A percentile compares a stretch with the other conserved stretches of the same genome.
Evolutionary conservation across 1,140 invertebrate species (phyloP).

Genomic region (Saccostrea echinata): DNA sequence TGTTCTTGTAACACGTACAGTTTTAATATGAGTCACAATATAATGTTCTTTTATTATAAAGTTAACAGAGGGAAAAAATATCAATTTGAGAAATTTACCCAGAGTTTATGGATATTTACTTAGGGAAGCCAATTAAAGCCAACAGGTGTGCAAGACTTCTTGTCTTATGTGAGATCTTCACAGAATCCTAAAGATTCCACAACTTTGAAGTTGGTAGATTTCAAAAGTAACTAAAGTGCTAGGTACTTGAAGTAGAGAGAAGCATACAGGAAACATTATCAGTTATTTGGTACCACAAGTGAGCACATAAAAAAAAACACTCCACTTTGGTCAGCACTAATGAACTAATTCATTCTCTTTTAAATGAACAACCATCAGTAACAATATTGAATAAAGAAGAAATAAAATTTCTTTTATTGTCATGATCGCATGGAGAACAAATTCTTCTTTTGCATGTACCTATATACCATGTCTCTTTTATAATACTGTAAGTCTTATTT

Average conservation of each 20-base stretch:
- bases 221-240: neutral
- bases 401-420: too few relatives aligned
- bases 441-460: too few relatives aligned
- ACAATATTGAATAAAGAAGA: too few relatives aligned
- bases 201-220: neutral
- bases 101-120: neutral
- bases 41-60: neutral
- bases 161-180: slow-evolving; percentile 7
- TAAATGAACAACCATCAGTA: too few relatives aligned
- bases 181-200: neutral
- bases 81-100: neutral
- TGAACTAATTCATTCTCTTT: too few relatives aligned
- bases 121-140: neutral
- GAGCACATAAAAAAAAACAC: too few relatives aligned
- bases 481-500: too few relatives aligned
- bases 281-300: too few relatives aligned
- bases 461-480: too few relatives aligned
- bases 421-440: too few relatives aligned
- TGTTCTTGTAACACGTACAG: neutral
- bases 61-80: neutral
- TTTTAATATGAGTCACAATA: slow-evolving; percentile 25
- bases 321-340: too few relatives aligned
- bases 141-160: slow-evolving; percentile 16
- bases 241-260: neutral
- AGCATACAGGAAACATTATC: too few relatives aligned